A percentile compares a stretch with the other conserved stretches of the same genome.
These are phyloP conservation scores for Bellardia bayeri DNA, from an alignment of 2,888 invertebrate species.

Conservation along the genomic window DNA sequence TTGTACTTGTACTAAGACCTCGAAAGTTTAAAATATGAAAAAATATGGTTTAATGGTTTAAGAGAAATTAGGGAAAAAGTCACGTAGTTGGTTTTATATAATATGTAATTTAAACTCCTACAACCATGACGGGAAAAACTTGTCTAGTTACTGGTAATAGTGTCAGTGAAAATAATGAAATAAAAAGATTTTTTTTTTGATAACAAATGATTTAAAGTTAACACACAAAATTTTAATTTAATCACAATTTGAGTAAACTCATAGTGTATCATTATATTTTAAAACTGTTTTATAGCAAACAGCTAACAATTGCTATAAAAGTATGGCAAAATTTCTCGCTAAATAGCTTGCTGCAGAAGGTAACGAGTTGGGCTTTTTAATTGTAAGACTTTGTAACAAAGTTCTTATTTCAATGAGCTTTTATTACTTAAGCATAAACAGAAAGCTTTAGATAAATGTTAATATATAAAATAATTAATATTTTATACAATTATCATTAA, in stretches of 20 bases:
- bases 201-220: background rate
- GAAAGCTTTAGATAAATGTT: no score
- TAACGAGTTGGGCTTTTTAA: no score
- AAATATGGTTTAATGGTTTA: conserved; percentile 64
- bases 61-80: conserved; percentile 71
- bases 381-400: no score
- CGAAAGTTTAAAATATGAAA: conserved; percentile 52
- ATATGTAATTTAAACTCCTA: conserved; percentile 52
- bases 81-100: conserved; percentile 68
- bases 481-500: no score
- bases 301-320: no score
- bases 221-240: background rate
- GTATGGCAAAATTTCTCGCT: no score
- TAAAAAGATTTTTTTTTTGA: conserved; percentile 13
- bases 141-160: conserved; percentile 22
- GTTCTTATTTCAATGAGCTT: no score
- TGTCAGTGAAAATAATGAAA: background rate
- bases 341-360: no score
- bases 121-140: conserved; percentile 9
- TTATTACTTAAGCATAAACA: no score
- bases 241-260: background rate
- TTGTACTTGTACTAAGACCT: conserved; percentile 56
- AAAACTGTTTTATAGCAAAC: no score
- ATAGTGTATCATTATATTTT: no score
- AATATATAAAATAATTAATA: no score